These are phyloP conservation scores for Drosophila littoralis DNA, from an alignment of 1,140 invertebrate genomes.

Conservation along the genomic window DNA sequence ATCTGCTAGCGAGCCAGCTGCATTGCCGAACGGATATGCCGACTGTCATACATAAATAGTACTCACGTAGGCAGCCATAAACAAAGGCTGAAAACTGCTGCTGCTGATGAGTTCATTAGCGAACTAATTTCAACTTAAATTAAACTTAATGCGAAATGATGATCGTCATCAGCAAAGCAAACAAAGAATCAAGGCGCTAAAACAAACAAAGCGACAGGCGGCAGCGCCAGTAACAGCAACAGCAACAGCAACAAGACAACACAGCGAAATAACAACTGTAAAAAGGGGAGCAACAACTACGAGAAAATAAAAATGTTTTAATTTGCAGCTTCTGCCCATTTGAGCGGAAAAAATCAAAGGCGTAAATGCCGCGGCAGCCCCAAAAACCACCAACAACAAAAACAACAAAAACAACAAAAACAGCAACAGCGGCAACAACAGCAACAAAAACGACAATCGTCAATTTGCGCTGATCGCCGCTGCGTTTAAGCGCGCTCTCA, in stretches of 20 bases:
- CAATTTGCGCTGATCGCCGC: conserved; percentile 36
- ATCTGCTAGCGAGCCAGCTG: background rate
- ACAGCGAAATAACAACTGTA: conserved; percentile 51
- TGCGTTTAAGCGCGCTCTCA: conserved; percentile 28
- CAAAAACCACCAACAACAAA: conserved; percentile 45
- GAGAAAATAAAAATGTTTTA: conserved; percentile 73
- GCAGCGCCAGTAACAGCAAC: background rate
- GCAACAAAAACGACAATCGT: conserved; percentile 23
- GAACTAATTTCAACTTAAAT: conserved; percentile 83
- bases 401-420: conserved; percentile 33
- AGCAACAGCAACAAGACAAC: conserved; percentile 31
- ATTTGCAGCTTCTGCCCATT: conserved; percentile 82
- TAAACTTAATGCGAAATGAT: conserved; percentile 83
- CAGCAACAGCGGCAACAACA: conserved; percentile 8
- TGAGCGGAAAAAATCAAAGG: conserved; percentile 81
- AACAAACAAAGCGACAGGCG: conserved; percentile 45
- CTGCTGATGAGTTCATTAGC: conserved; percentile 82
- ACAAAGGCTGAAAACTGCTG: conserved; percentile 46
- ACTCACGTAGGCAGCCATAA: conserved; percentile 34
- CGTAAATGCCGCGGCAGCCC: conserved; percentile 58
- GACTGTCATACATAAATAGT: background rate
- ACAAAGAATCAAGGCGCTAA: conserved; percentile 72
- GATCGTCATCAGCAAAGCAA: conserved; percentile 83
- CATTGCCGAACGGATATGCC: conserved; percentile 19
- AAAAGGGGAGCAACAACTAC: conserved; percentile 27